Evolutionary conservation across 2,113 vertebrate species (phyloP), one percentile per base, ranked within the genome.

Genomic region (Hippocampus barbouri): DNA sequence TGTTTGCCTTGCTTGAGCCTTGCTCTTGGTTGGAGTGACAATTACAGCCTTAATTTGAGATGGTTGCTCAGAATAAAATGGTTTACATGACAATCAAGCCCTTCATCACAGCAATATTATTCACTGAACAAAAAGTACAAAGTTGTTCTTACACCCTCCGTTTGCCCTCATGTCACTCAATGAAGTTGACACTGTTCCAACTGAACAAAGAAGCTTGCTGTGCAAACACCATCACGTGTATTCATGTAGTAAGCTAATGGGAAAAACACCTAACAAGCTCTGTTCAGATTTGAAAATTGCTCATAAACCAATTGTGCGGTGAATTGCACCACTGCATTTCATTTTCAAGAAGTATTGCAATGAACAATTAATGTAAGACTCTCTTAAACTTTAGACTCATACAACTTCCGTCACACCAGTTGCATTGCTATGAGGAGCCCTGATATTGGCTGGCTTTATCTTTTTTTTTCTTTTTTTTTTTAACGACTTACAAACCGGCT

Each of bases 21-120:
- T 74, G 76, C 69, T 76, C 80, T 78, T 62, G 86, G 84, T 83
- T 74, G 60, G 80, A 87, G 86, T 85, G 84, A 91, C 88, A 86
- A 90, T 89, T 81, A 83, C 86, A 86, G 85, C 83, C 73, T 86
- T 84, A 81, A 90, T 90, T 89, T 91, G 75, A 88, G 79, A 91
- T 80, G 82, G 79, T 83, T 0, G 2, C 25, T 5, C 9, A 10
- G 41, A 54, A 30, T 30, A 12, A 60, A 59, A 54, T 56, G 63
- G 69, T 30, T 49, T 64, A 27, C 1, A 4, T 62, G 27, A 76
- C n/a, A 61, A 61, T 27, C 1, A 12, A 62, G 66, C 54, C 57
- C 71, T 76, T 69, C 53, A 62, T 43, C 70, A 21, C 62, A 60
- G 70, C 41, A 79, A 74, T 43, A 67, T 49, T 56, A 27, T 34